Percentiles rank a stretch among this genome's conserved stretches.
Conservation (phyloP, 2,113 vertebrate species). For the Strix uralensis region DNA sequence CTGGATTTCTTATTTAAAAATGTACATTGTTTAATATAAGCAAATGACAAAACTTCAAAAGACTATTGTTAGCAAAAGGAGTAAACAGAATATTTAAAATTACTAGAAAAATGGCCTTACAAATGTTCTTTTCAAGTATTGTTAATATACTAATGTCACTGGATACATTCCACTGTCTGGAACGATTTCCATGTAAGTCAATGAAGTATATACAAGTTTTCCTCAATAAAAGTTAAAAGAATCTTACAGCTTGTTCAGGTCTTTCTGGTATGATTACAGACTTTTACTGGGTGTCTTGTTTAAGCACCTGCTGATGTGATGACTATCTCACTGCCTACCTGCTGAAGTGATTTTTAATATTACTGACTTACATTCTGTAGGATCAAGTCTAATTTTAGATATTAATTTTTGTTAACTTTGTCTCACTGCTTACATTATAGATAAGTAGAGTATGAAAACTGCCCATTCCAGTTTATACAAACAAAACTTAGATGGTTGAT, state of each 20-base stretch:
- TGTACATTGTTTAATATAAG: neutral
- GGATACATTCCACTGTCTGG: neutral
- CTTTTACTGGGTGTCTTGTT: neutral
- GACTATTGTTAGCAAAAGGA: neutral
- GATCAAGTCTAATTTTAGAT: neutral
- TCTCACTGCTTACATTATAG: neutral
- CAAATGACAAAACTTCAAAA: neutral
- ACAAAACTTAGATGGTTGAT: neutral
- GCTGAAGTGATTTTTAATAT: neutral
- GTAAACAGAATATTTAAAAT: neutral
- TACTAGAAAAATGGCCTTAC: neutral
- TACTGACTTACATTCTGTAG: neutral
- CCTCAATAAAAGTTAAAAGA: neutral
- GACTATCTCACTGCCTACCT: neutral
- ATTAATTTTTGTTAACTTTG: neutral
- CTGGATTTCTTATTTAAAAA: neutral
- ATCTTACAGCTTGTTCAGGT: neutral
- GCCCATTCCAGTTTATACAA: neutral
- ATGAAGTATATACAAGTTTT: neutral
- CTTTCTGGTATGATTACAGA: neutral
- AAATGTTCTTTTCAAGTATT: neutral
- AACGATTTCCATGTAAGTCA: neutral
- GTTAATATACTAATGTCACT: neutral
- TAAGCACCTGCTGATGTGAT: neutral
- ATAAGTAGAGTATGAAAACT: neutral